Evolutionary conservation across 1,140 invertebrate genomes (phyloP), one percentile per base, ranked within the genome.

Genomic region (Drosophila kohkoa): DNA sequence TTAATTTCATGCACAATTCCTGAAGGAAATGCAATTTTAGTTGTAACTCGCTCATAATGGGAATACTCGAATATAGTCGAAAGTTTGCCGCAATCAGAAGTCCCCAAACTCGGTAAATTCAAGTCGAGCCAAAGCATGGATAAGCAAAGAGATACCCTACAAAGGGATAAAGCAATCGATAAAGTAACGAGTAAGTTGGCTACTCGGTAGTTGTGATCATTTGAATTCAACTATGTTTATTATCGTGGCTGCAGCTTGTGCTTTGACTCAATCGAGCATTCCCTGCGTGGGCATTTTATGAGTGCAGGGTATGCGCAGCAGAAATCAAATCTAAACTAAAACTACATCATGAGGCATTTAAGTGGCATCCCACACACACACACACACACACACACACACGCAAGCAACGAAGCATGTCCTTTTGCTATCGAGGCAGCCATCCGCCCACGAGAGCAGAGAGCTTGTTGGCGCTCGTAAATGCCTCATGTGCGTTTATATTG

Each of bases 401-500:
- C 15, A 13, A 45, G 30, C 30, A 71, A 15, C 57, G 20, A 46
- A 59, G 59, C 54, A 64, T 74, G 49, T 54, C 57, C 71, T 55
- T n/a, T 11, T 35, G 13, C 13, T 43, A 49, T 54, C 13, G 11
- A 13, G 45, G 46, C 46, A 48, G 46, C 43, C 62, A 65, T 52
- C 57, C 54, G 57, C 85, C 70, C 77, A 63, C 54, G 43, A 43
- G 41, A 43, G n/a, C 41, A 43, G 11, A 77, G 35, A 75, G 77
- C 77, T 75, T 81, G 83, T 73, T 72, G 74, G 64, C 79, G 63
- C 86, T 85, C 85, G 85, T 89, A 89, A 89, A 89, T 89, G 85
- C 85, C 85, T 89, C 85, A 89, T 89, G 85, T 89, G 86, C 81
- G 86, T 90, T 92, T 92, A 92, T 92, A 92, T 92, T 92, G 91